Evolutionary conservation across 1,140 invertebrate genomes (phyloP), one percentile per base, ranked within the genome.

Genomic region (Polypedilum pembai): DNA sequence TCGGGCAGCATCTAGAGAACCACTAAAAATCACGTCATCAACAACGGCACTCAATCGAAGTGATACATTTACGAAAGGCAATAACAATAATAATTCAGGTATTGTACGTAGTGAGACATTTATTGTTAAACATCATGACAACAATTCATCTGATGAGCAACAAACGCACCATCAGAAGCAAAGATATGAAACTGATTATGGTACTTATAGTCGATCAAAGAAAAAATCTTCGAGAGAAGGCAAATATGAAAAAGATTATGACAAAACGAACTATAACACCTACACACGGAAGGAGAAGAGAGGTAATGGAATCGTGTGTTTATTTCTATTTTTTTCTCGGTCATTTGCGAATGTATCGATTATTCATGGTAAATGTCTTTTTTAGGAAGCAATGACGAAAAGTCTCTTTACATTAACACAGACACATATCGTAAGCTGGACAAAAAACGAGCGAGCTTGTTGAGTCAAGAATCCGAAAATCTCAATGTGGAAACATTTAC

Each of bases 391-490:
- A 21, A n/a, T 20, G 17, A 8, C 4, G 20, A 21, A 18, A 18
- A 69, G 20, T 69, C 65, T 7, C 65, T 69, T 10, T 69, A 69
- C 65, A 69, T 69, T 69, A 69, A 69, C 17, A 69, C 65, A 0
- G 65, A 69, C 17, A 69, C 65, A 10, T 69, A 69, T 18, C 65
- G 65, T 69, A 69, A 69, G 20, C 8, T 69, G 65, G 65, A 69
- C 65, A 69, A 69, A 5, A 69, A 69, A 21, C 65, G 20, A 8
- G 45, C 45, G 10, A 56, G 45, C n/a, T n/a, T 56, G n/a, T 56
- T 56, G 45, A 56, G 45, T 20, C 65, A 69, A 18, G 65, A 69
- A 20, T 69, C 65, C 4, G 65, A 69, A 18, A 69, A 69, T 69
- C 20, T 69, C 17, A 69, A 69, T 21, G 20, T 21, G n/a, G 18